Conservation (phyloP, 2,888 invertebrate species). For the Neria commutata region DNA sequence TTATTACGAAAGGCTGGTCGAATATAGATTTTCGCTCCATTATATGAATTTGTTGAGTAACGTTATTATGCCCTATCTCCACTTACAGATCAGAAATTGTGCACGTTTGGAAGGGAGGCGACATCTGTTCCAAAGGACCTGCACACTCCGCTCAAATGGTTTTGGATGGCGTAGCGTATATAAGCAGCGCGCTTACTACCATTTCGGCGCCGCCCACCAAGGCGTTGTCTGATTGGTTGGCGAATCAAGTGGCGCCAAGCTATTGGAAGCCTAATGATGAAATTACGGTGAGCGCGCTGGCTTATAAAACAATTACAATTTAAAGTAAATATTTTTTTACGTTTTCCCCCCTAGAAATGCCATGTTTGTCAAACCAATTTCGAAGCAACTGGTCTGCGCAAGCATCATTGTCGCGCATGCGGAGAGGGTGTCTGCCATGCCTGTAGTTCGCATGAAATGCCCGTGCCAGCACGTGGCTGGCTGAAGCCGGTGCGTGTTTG, state of each 20-base stretch:
- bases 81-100: conserved; percentile 66
- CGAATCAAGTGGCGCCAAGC: conserved; percentile 75
- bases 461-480: conserved; percentile 79
- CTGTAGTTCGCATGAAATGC: conserved; percentile 71
- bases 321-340: background rate
- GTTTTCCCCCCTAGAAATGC: conserved; percentile 65
- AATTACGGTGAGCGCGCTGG: conserved; percentile 66
- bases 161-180: conserved; percentile 69
- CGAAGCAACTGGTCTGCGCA: conserved; percentile 65
- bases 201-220: conserved; percentile 76
- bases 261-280: conserved; percentile 82
- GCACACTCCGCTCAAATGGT: conserved; percentile 68
- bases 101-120: conserved; percentile 73
- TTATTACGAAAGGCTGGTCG: too few species aligned
- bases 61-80: background rate
- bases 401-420: conserved; percentile 79
- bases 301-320: background rate
- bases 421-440: conserved; percentile 79
- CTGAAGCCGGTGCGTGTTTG: conserved; percentile 74
- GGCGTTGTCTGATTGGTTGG: conserved; percentile 71
- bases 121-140: conserved; percentile 63
- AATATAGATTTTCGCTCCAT: background rate
- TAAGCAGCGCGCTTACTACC: conserved; percentile 69
- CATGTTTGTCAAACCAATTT: conserved; percentile 69
- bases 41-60: background rate